phyloP scores from a whole-genome alignment of 2,113 vertebrate species.

The Halcyon senegalensis region DNA sequence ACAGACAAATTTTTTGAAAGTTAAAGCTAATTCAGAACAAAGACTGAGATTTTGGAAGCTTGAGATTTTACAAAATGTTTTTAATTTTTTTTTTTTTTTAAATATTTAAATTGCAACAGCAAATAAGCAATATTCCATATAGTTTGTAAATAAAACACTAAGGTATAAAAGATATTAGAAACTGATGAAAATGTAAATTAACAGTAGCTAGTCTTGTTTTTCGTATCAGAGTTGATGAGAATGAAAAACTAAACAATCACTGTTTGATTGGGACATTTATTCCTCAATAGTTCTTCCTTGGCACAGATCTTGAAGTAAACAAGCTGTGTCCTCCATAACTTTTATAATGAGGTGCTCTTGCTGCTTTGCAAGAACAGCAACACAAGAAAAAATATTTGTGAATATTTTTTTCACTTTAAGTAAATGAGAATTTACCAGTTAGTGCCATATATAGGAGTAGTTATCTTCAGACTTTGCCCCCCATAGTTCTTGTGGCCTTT shows the following conservation, averaged over 20 bases:
- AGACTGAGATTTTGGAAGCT: not conserved
- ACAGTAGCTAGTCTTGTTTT: not conserved
- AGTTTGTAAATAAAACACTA: not conserved
- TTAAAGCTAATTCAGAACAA: not conserved
- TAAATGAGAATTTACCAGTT: not conserved
- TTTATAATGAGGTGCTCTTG: not conserved
- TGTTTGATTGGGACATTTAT: not conserved
- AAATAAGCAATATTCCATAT: not conserved
- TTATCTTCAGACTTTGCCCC: not conserved
- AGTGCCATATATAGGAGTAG: not conserved
- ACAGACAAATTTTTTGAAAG: not conserved
- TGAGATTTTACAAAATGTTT: not conserved
- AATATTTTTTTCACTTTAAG: not conserved
- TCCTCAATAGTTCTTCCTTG: not conserved
- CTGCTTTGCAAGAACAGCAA: not conserved
- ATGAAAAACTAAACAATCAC: not conserved
- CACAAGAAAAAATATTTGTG: not conserved
- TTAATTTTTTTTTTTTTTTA: not conserved
- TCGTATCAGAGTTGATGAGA: not conserved
- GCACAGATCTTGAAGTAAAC: not conserved
- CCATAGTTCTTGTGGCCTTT: not conserved
- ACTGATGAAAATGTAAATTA: not conserved
- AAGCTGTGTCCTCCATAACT: not conserved
- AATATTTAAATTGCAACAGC: not conserved
- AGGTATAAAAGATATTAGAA: not conserved